Evolutionary conservation across 35 echinoderm and acorn worm genomes (phyloP).

Genomic region (Heliocidaris tuberculata): DNA sequence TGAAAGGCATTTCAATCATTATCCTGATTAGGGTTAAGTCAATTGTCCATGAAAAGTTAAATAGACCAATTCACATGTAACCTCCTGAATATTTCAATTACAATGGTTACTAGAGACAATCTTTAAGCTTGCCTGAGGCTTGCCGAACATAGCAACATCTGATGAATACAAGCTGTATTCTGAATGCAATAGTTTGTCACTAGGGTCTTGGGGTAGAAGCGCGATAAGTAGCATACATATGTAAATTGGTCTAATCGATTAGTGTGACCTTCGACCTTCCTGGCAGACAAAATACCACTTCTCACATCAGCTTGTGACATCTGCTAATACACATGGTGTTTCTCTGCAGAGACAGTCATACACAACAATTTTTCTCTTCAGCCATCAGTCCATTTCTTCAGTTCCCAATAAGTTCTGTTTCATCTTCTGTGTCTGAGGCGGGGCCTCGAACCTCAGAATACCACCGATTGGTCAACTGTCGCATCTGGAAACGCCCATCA

Average conservation of each 20-base stretch:
- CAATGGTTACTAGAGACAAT: not conserved
- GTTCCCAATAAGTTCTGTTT: constrained; percentile 53
- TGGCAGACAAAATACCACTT: not conserved
- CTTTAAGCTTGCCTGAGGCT: not conserved
- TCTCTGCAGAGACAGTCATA: not conserved
- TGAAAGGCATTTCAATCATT: not conserved
- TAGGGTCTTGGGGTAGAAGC: not conserved
- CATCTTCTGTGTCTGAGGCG: constrained; percentile 88
- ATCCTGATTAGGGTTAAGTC: not conserved
- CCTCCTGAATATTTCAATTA: not conserved
- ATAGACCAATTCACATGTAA: not conserved
- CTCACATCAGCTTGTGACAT: not conserved
- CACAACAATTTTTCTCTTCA: not conserved
- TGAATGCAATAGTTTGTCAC: not conserved
- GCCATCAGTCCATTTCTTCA: not conserved
- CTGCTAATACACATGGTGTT: not conserved
- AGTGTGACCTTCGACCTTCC: not conserved
- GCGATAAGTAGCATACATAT: not conserved
- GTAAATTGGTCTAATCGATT: not conserved
- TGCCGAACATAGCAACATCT: not conserved
- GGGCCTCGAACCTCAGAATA: constrained; percentile 83
- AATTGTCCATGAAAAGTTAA: not conserved
- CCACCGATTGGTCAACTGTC: constrained; percentile 90
- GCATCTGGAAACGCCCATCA: constrained; percentile 88
- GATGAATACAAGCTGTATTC: not conserved